A percentile compares a stretch with the other conserved stretches of the same genome.
These are phyloP conservation scores for Siderastrea siderea DNA, from an alignment of 92 coral and sea anemone species.

Conservation along the genomic window DNA sequence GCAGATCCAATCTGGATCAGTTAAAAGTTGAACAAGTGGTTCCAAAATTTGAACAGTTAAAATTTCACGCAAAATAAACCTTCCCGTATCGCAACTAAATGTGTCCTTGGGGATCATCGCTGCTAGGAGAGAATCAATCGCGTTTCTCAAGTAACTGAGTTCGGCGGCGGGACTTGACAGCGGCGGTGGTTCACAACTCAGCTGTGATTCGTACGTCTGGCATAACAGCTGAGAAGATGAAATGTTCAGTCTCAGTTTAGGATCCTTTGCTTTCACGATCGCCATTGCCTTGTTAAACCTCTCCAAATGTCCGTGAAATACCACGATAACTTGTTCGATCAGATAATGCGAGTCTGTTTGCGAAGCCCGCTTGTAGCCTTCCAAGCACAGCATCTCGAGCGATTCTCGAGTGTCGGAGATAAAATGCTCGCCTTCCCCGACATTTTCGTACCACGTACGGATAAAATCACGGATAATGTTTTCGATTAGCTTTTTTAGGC, in stretches of 20 bases:
- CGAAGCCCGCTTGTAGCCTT: conserved; percentile 79
- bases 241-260: conserved; percentile 68
- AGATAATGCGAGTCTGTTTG: conserved; percentile 78
- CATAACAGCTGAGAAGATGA: conserved; percentile 68
- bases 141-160: conserved; percentile 86
- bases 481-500: conserved; percentile 69
- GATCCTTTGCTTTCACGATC: conserved; percentile 77
- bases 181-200: conserved; percentile 61
- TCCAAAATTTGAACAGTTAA: conserved; percentile 80
- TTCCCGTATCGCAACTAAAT: conserved; percentile 85
- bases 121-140: conserved; percentile 81
- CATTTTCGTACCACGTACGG: conserved; percentile 88
- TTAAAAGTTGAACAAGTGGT: conserved; percentile 68
- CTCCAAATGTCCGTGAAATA: conserved; percentile 88
- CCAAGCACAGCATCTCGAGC: conserved; percentile 75
- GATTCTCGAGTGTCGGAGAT: conserved; percentile 76
- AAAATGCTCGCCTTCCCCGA: conserved; percentile 85
- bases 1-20: conserved; percentile 89
- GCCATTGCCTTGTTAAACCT: conserved; percentile 73
- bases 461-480: conserved; percentile 90
- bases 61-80: conserved; percentile 93
- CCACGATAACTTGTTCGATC: conserved; percentile 79
- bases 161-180: conserved; percentile 68
- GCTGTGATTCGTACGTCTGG: conserved; percentile 84
- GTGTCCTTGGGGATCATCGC: conserved; percentile 73